phyloP scores from a whole-genome alignment of 2,888 invertebrate genomes.

The Nudaria mundana region DNA sequence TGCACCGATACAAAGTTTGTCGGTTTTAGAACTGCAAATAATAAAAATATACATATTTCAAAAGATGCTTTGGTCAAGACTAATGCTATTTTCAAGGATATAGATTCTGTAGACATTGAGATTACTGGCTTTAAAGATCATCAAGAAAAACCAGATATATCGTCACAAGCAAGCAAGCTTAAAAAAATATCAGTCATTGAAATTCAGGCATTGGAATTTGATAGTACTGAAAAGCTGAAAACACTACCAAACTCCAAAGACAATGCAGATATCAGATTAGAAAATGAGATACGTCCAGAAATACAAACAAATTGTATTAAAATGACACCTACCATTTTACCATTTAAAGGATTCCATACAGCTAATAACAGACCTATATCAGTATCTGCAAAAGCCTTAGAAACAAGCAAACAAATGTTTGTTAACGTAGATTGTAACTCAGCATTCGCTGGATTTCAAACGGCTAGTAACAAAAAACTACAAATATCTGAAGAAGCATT shows the following conservation, averaged over 20 bases:
- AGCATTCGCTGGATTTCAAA: conserved; percentile 44
- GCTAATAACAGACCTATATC: conserved; percentile 42
- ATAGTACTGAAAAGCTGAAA: too few species aligned
- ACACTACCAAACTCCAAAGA: background rate
- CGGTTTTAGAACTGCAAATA: conserved; percentile 51
- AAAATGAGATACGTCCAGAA: background rate
- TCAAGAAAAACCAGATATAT: too few species aligned
- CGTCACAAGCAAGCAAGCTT: too few species aligned
- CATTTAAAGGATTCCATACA: conserved; percentile 36
- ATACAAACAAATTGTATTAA: background rate
- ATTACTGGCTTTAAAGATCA: too few species aligned
- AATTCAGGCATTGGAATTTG: too few species aligned
- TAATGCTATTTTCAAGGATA: conserved; percentile 12
- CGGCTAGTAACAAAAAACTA: conserved; percentile 44
- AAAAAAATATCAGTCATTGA: too few species aligned
- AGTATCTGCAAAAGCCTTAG: conserved; percentile 37
- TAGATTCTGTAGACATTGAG: background rate
- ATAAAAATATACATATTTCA: conserved; percentile 38
- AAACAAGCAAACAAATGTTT: conserved; percentile 31
- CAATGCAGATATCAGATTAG: background rate
- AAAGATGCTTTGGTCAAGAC: conserved; percentile 41
- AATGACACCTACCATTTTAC: background rate
- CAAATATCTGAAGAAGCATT: conserved; percentile 43
- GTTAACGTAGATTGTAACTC: conserved; percentile 17
- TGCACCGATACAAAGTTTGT: too few species aligned